phyloP scores from a whole-genome alignment of 2,797 vertebrate species.

The Triplophysa yarkandensis region DNA sequence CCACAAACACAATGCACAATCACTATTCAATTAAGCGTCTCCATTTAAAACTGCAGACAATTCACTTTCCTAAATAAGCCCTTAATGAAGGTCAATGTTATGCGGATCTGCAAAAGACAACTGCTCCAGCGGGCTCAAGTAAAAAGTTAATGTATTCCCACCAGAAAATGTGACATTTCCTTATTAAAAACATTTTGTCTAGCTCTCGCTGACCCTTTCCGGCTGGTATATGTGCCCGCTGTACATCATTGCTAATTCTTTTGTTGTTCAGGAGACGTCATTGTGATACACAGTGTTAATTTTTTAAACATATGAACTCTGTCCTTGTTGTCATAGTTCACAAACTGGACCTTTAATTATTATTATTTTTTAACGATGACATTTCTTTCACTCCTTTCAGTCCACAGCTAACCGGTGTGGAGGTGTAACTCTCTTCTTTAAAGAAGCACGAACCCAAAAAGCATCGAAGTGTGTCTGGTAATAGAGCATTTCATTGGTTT shows the following conservation, averaged over 20 bases:
- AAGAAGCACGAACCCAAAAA: no score
- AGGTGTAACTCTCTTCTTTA: no score
- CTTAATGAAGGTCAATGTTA: slow-evolving; percentile 67
- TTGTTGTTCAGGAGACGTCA: background rate
- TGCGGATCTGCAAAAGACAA: slow-evolving; percentile 58
- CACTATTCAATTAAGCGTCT: slow-evolving; percentile 35
- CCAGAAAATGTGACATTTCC: slow-evolving; percentile 62
- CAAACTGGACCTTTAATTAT: no score
- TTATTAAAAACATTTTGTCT: slow-evolving; percentile 41
- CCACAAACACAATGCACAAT: background rate
- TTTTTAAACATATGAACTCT: no score
- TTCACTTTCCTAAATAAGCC: slow-evolving; percentile 44
- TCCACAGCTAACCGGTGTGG: no score
- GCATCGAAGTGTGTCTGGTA: no score
- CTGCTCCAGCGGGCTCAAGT: slow-evolving; percentile 54
- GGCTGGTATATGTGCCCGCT: slow-evolving; percentile 1
- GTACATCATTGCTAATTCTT: slow-evolving; percentile 24
- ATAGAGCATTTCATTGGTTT: no score
- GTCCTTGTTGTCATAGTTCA: no score
- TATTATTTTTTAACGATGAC: no score
- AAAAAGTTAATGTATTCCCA: slow-evolving; percentile 72
- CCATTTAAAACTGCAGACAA: slow-evolving; percentile 48
- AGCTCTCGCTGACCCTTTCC: slow-evolving; percentile 20
- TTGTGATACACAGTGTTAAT: slow-evolving; percentile 1
- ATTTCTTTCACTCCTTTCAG: no score